Evolutionary conservation across 2,113 vertebrate genomes (phyloP), one percentile per base, ranked within the genome.

Genomic region (Guaruba guarouba): DNA sequence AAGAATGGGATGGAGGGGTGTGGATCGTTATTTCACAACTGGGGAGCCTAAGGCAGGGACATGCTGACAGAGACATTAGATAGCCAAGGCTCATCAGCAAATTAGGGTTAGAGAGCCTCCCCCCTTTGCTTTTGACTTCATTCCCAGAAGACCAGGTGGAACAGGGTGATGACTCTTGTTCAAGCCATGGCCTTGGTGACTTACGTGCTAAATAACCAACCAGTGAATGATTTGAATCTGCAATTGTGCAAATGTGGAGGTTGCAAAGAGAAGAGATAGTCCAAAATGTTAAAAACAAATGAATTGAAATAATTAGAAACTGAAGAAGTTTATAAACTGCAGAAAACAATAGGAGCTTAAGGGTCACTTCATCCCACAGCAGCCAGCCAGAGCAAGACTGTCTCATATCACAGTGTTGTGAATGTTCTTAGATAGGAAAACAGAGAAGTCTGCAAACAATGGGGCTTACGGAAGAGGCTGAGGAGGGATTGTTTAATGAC

Each of bases 381-480:
- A 96, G 90, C 88, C 96, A 94, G 92, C 66, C 83, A 1, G 1
- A 96, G 92, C 92, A 96, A 88, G 92, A 82, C 73, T 89, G 88
- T 33, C 83, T 86, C 54, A 0, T 92, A 92, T 94, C 89, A 91
- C 63, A 74, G 67, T 29, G 67, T 75, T 89, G 22, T 35, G 71
- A 92, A 82, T 82, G 79, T 94, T 93, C 92, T 96, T 92, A 91
- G 89, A 95, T 85, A 96, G 86, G 92, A 94, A 94, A 92, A 86
- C 68, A 93, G 86, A 92, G 54, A 81, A 11, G 3, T 55, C 59
- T 85, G 84, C 69, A 96, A 95, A 95, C 92, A 95, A 94, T 90
- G 54, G 78, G 63, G 31, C 11, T 76, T 87, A 35, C 55, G 69
- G 46, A 94, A 46, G 61, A 93, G 76, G 88, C 68, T 74, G 73